phyloP scores from a whole-genome alignment of 2,113 vertebrate genomes.

The Oncorhynchus tshawytscha region DNA sequence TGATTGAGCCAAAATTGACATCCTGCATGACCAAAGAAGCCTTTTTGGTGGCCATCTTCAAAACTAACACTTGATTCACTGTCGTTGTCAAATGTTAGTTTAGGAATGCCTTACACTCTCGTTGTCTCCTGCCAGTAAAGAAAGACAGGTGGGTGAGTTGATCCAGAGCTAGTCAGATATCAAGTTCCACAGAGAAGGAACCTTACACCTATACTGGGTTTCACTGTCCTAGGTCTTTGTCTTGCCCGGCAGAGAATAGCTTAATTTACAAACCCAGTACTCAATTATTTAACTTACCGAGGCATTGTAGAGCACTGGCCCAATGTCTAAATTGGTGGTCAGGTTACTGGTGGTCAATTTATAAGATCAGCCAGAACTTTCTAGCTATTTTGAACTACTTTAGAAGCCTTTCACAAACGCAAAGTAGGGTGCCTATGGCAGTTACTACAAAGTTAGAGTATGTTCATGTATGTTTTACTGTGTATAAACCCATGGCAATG shows the following conservation, averaged over 20 bases:
- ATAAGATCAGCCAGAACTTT: conserved; percentile 16
- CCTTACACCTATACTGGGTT: conserved; percentile 27
- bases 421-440: background rate
- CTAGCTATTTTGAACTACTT: conserved; percentile 16
- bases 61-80: background rate
- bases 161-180: background rate
- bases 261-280: conserved; percentile 57
- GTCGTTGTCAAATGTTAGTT: background rate
- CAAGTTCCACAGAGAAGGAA: conserved; percentile 21
- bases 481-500: too few species aligned
- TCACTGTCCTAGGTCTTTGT: conserved; percentile 53
- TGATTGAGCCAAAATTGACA: background rate
- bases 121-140: background rate
- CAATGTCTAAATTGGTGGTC: conserved; percentile 16
- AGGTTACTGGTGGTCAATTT: conserved; percentile 49
- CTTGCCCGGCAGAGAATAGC: conserved; percentile 33
- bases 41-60: background rate
- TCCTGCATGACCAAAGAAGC: background rate
- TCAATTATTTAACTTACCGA: conserved; percentile 65
- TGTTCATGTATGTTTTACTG: too few species aligned
- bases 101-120: background rate
- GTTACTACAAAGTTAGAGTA: too few species aligned
- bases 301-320: conserved; percentile 21
- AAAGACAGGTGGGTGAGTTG: background rate
- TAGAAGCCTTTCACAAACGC: background rate